Evolutionary conservation across 2,888 invertebrate species (phyloP).

Genomic region (Drosophila gaucha): DNA sequence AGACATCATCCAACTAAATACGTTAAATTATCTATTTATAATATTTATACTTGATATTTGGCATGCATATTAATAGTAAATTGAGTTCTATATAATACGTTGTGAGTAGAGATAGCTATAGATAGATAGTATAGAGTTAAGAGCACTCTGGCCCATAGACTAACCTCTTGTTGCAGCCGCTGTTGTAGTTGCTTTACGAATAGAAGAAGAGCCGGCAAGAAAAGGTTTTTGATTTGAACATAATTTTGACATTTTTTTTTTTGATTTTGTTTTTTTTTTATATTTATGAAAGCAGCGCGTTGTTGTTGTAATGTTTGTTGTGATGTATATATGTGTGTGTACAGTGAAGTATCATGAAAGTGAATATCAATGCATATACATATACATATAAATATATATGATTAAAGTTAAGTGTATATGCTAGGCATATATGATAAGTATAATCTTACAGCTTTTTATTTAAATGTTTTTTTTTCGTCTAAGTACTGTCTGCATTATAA

Average conservation of each 20-base stretch:
- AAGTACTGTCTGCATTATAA: constrained; percentile 57
- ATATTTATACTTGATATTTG: constrained; percentile 1
- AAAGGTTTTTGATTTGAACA: constrained; percentile 53
- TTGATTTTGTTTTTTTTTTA: constrained; percentile 16
- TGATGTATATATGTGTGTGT: constrained; percentile 49
- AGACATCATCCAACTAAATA: constrained; percentile 50
- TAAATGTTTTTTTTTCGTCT: constrained; percentile 25
- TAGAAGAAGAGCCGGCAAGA: constrained; percentile 74
- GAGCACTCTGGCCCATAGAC: constrained; percentile 51
- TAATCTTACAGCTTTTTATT: constrained; percentile 27
- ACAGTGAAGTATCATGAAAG: constrained; percentile 64
- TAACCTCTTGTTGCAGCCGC: constrained; percentile 79
- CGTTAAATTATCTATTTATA: constrained; percentile 13
- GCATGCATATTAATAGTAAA: constrained; percentile 33
- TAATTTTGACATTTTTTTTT: constrained; percentile 23
- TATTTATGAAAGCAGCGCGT: constrained; percentile 64
- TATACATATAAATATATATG: constrained; percentile 15
- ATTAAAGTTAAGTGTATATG: constrained; percentile 51
- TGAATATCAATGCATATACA: constrained; percentile 42
- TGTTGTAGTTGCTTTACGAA: constrained; percentile 76
- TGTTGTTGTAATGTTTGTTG: constrained; percentile 36
- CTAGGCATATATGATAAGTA: constrained; percentile 59
- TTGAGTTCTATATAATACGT: constrained; percentile 4
- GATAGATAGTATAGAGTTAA: constrained; percentile 38
- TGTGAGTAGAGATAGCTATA: constrained; percentile 12